phyloP scores from a whole-genome alignment of 2,888 invertebrate species.

The Drosophila putrida region DNA sequence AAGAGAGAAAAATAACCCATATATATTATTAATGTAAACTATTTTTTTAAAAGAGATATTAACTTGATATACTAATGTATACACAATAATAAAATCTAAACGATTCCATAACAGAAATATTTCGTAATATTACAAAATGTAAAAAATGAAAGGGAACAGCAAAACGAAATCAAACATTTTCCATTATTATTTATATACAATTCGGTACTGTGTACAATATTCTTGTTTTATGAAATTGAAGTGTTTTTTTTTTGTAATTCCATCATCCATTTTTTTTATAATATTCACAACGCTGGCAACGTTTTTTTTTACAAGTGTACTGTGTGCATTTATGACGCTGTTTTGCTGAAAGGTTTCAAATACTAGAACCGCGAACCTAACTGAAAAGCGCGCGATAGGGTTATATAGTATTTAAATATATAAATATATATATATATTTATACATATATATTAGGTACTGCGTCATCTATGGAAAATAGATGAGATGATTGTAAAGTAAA shows the following conservation, averaged over 20 bases:
- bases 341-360: conserved; percentile 52
- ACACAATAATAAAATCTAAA: conserved; percentile 64
- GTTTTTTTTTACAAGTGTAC: conserved; percentile 42
- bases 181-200: conserved; percentile 45
- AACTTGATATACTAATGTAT: conserved; percentile 59
- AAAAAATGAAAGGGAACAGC: conserved; percentile 13
- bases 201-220: conserved; percentile 60
- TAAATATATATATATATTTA: conserved; percentile 22
- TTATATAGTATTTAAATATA: conserved; percentile 41
- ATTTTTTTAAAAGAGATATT: conserved; percentile 75
- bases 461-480: conserved; percentile 38
- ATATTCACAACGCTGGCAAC: conserved; percentile 44
- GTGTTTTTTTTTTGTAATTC: conserved; percentile 30
- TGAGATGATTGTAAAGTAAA: conserved; percentile 70
- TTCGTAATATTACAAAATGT: conserved; percentile 31
- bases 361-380: conserved; percentile 49
- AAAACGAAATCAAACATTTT: conserved; percentile 52
- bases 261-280: conserved; percentile 41
- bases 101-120: conserved; percentile 55
- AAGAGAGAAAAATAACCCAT: conserved; percentile 41
- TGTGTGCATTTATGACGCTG: conserved; percentile 53
- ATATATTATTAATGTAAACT: conserved; percentile 53
- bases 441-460: conserved; percentile 44
- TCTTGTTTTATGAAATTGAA: conserved; percentile 51
- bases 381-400: conserved; percentile 53